Percentiles rank a stretch among this genome's conserved stretches.
phyloP scores from a whole-genome alignment of 2,888 invertebrate genomes.

The Latheticus oryzae region DNA sequence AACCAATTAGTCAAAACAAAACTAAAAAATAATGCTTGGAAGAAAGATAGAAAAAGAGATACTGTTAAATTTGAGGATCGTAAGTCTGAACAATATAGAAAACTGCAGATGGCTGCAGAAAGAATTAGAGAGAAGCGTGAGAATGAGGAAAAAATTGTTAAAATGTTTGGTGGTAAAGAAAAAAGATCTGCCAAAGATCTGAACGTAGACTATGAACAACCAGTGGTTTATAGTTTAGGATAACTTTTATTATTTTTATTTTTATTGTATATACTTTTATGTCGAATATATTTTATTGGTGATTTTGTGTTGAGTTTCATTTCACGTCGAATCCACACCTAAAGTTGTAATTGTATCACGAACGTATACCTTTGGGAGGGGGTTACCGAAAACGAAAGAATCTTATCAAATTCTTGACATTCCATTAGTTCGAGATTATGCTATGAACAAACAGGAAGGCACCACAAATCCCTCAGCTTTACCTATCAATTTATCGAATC shows the following conservation, averaged over 20 bases:
- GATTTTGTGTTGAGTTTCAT: conserved; percentile 37
- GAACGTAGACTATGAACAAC: conserved; percentile 56
- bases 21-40: conserved; percentile 33
- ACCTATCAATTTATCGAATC: conserved; percentile 30
- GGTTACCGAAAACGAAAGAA: conserved; percentile 46
- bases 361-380: conserved; percentile 47
- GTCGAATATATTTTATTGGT: conserved; percentile 13
- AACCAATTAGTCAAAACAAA: conserved; percentile 46
- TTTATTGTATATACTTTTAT: conserved; percentile 11
- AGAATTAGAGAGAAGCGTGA: neutral
- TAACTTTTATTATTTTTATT: conserved; percentile 44
- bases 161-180: conserved; percentile 1
- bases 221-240: conserved; percentile 57
- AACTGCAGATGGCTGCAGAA: neutral
- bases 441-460: conserved; percentile 26
- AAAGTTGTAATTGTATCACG: conserved; percentile 56
- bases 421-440: conserved; percentile 48
- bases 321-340: conserved; percentile 51
- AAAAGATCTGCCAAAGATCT: conserved; percentile 35
- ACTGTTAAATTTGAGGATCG: neutral
- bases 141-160: conserved; percentile 8
- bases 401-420: conserved; percentile 46
- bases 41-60: conserved; percentile 9
- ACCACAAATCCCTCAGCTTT: conserved; percentile 22
- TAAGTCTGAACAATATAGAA: conserved; percentile 8